A percentile compares a stretch with the other conserved stretches of the same genome.
Conservation (phyloP, 2,888 invertebrate species). For the Cacoxenus indagator region DNA sequence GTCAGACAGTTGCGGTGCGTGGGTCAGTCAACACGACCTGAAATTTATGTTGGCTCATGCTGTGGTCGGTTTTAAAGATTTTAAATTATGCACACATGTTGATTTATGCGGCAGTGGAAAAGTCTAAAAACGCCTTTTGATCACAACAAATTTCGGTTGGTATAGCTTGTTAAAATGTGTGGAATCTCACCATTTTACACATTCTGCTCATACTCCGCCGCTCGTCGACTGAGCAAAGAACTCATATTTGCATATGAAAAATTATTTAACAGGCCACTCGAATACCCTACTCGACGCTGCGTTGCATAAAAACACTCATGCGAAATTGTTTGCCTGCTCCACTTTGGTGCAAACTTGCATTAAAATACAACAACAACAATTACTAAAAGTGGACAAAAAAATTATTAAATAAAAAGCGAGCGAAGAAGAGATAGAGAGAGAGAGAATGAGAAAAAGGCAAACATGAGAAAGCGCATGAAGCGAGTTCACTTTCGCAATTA, state of each 20-base stretch:
- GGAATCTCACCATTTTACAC: neutral
- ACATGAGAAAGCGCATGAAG: neutral
- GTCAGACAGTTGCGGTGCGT: neutral
- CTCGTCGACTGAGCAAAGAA: neutral
- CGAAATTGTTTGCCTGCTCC: slow-evolving; percentile 17
- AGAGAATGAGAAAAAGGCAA: neutral
- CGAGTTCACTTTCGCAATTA: slow-evolving; percentile 51
- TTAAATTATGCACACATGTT: too few relatives aligned
- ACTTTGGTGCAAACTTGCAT: slow-evolving; percentile 8
- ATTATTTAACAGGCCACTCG: neutral
- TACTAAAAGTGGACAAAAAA: neutral
- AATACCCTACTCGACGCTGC: neutral
- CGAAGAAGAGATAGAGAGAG: neutral
- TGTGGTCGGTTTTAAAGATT: too few relatives aligned
- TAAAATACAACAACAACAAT: neutral
- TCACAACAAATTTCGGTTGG: too few relatives aligned
- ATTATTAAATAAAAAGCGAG: too few relatives aligned
- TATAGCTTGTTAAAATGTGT: too few relatives aligned
- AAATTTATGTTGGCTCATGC: too few relatives aligned
- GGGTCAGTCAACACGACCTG: too few relatives aligned
- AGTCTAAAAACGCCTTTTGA: too few relatives aligned
- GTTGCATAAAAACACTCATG: neutral
- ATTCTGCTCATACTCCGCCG: neutral
- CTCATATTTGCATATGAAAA: neutral
- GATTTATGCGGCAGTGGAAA: too few relatives aligned